phyloP scores from a whole-genome alignment of 1,140 invertebrate genomes.

The Orussus abietinus region DNA sequence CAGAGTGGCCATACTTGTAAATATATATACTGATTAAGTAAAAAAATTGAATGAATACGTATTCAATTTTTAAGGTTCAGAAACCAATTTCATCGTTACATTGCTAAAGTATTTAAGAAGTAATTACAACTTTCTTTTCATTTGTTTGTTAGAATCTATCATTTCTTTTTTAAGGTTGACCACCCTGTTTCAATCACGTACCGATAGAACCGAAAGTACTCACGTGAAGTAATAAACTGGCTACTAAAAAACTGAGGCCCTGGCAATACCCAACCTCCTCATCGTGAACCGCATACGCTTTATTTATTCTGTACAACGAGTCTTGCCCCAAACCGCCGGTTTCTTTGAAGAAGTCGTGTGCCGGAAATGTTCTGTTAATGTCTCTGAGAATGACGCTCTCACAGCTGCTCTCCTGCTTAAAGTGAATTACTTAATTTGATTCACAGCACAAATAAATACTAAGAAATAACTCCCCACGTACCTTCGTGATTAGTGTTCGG shows the following conservation, averaged over 20 bases:
- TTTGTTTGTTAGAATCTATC: too few relatives aligned
- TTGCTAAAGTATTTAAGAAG: too few relatives aligned
- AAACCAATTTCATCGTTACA: too few relatives aligned
- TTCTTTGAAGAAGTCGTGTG: constrained; percentile 96
- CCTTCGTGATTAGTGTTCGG: constrained; percentile 86
- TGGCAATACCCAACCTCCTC: constrained; percentile 98
- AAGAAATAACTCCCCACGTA: constrained; percentile 37
- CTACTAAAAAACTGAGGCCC: constrained; percentile 94
- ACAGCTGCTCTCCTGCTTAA: constrained; percentile 76
- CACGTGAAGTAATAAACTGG: constrained; percentile 91
- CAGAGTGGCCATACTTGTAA: too few relatives aligned
- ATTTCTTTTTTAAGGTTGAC: too few relatives aligned
- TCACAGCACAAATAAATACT: constrained; percentile 10
- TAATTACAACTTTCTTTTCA: too few relatives aligned
- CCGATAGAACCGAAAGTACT: constrained; percentile 47
- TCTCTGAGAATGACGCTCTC: constrained; percentile 93
- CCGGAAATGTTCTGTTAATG: constrained; percentile 97
- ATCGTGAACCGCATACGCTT: constrained; percentile 96
- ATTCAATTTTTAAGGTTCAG: too few relatives aligned
- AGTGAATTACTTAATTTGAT: constrained; percentile 13
- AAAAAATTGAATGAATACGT: too few relatives aligned
- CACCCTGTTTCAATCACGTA: too few relatives aligned
- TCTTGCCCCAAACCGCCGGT: constrained; percentile 89
- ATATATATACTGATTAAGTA: too few relatives aligned
- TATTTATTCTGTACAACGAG: constrained; percentile 90